Evolutionary conservation across 2,888 invertebrate genomes (phyloP).

Genomic region (Melanostoma scalare): DNA sequence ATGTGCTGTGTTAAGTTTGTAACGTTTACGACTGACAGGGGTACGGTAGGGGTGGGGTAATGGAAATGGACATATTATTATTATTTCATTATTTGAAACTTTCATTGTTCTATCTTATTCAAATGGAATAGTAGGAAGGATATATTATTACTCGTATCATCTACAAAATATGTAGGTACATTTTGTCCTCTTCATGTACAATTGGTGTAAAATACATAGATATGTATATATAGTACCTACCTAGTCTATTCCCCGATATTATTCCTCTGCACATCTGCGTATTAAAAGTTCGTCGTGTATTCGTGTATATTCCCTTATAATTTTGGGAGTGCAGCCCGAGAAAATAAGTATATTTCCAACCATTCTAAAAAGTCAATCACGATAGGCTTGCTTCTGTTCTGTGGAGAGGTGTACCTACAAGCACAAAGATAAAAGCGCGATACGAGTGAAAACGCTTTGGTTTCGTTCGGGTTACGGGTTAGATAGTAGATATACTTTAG

Average conservation of each 20-base stretch:
- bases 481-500: neutral
- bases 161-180: neutral
- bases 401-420: slow-evolving; percentile 61
- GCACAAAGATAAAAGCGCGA: slow-evolving; percentile 69
- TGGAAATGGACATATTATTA: too few species aligned
- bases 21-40: too few species aligned
- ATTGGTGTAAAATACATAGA: neutral
- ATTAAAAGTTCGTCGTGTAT: slow-evolving; percentile 38
- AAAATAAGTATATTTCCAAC: slow-evolving; percentile 20
- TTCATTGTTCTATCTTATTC: too few species aligned
- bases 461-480: slow-evolving; percentile 45
- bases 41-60: too few species aligned
- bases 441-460: slow-evolving; percentile 60
- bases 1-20: too few species aligned
- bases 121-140: too few species aligned
- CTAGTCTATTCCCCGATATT: neutral
- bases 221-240: slow-evolving; percentile 1
- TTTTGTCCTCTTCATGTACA: neutral
- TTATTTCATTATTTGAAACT: too few species aligned
- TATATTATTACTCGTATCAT: too few species aligned
- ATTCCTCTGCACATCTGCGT: slow-evolving; percentile 61
- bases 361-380: slow-evolving; percentile 23
- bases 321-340: slow-evolving; percentile 41
- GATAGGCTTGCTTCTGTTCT: slow-evolving; percentile 55
- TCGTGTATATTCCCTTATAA: slow-evolving; percentile 26